A percentile compares a stretch with the other conserved stretches of the same genome.
These are phyloP conservation scores for Ligdia adustata DNA, from an alignment of 2,888 invertebrate genomes.

Conservation along the genomic window DNA sequence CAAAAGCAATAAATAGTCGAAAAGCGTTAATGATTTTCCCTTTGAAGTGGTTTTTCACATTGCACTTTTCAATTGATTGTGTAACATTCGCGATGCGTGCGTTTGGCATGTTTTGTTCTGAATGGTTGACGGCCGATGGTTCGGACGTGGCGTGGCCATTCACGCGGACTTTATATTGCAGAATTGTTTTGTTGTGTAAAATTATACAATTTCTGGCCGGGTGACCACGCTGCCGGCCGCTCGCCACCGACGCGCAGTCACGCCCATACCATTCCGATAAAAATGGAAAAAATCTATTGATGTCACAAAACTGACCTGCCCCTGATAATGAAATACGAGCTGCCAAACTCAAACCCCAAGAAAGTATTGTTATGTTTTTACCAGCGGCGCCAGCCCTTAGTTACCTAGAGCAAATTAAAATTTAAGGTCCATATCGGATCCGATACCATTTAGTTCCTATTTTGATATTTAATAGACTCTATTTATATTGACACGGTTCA, in stretches of 20 bases:
- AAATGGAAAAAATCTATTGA: slow-evolving; percentile 43
- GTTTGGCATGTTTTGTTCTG: slow-evolving; percentile 79
- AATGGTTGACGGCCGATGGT: slow-evolving; percentile 65
- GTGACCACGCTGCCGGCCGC: slow-evolving; percentile 54
- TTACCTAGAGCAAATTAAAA: slow-evolving; percentile 47
- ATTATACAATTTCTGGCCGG: slow-evolving; percentile 75
- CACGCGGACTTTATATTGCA: slow-evolving; percentile 56
- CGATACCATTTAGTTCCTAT: slow-evolving; percentile 50
- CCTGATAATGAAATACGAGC: slow-evolving; percentile 24
- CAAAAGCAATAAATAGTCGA: slow-evolving; percentile 31
- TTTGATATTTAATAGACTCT: slow-evolving; percentile 68
- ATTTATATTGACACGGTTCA: slow-evolving; percentile 71
- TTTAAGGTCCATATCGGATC: slow-evolving; percentile 50
- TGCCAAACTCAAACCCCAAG: slow-evolving; percentile 19
- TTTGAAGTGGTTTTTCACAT: slow-evolving; percentile 64
- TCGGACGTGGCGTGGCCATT: slow-evolving; percentile 67
- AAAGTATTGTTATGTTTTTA: slow-evolving; percentile 40
- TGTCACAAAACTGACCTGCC: slow-evolving; percentile 24
- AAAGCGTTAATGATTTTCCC: slow-evolving; percentile 49
- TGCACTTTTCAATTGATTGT: slow-evolving; percentile 62
- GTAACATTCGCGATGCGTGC: slow-evolving; percentile 57
- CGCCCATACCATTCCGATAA: slow-evolving; percentile 54
- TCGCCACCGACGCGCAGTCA: slow-evolving; percentile 44
- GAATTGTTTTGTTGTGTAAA: slow-evolving; percentile 72
- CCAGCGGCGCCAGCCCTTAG: slow-evolving; percentile 63